Conservation (phyloP, 2,888 invertebrate species). For the Oligia fasciuncula region DNA sequence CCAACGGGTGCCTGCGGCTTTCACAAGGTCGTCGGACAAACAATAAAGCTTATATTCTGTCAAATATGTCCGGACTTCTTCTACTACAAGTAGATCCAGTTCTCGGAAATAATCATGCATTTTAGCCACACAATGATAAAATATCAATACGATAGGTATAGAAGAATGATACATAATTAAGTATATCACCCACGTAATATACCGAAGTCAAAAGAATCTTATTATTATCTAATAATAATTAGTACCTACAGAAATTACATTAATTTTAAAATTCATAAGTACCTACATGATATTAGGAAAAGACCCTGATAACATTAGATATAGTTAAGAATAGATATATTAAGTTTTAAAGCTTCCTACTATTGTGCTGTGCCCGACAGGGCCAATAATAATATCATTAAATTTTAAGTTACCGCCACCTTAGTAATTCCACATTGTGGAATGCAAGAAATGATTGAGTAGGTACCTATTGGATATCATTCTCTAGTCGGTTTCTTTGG, state of each 20-base stretch:
- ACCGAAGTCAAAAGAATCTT: neutral
- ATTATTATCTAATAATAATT: neutral
- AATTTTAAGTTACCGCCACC: neutral
- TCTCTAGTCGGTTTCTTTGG: neutral
- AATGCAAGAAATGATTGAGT: neutral
- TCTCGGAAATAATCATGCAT: neutral
- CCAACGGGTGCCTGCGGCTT: no score
- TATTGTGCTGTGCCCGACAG: neutral
- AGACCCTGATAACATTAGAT: neutral
- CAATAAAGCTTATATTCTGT: neutral
- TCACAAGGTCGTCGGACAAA: no score
- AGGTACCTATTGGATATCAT: neutral
- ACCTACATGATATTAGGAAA: neutral
- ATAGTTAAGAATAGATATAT: neutral
- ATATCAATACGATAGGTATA: neutral
- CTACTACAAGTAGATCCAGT: neutral
- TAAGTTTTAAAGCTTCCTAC: neutral
- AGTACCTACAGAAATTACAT: neutral
- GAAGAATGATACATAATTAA: neutral
- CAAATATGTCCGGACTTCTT: neutral
- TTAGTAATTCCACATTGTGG: neutral
- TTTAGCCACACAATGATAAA: neutral
- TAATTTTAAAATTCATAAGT: neutral
- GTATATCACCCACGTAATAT: neutral
- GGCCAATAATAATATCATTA: neutral